phyloP scores from a whole-genome alignment of 2,797 vertebrate species.

The Microctenopoma stevenorrisi region DNA sequence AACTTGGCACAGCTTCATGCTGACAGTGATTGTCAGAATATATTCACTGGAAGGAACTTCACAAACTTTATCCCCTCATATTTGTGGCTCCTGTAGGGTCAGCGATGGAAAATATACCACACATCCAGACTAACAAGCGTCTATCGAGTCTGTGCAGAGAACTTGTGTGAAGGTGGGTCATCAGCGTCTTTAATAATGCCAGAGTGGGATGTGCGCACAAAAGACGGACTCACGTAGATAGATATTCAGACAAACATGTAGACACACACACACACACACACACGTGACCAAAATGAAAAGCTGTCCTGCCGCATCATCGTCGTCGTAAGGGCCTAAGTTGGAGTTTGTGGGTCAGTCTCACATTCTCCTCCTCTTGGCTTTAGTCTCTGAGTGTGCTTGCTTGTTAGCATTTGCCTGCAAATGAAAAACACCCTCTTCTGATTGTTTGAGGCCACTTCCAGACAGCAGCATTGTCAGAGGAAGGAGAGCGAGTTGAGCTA shows the following conservation, averaged over 20 bases:
- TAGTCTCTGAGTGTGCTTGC: slow-evolving; percentile 15
- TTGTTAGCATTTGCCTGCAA: slow-evolving; percentile 41
- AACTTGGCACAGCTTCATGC: slow-evolving; percentile 43
- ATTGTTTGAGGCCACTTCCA: slow-evolving; percentile 19
- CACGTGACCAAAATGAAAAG: slow-evolving; percentile 56
- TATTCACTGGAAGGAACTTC: slow-evolving; percentile 26
- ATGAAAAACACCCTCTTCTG: slow-evolving; percentile 35
- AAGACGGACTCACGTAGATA: slow-evolving; percentile 37
- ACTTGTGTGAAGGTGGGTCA: slow-evolving; percentile 71
- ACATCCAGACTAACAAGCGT: slow-evolving; percentile 63
- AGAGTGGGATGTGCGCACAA: slow-evolving; percentile 55
- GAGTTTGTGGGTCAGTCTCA: slow-evolving; percentile 53
- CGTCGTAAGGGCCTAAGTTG: slow-evolving; percentile 31
- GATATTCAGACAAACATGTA: slow-evolving; percentile 50
- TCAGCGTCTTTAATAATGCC: slow-evolving; percentile 61
- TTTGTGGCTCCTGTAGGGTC: slow-evolving; percentile 46
- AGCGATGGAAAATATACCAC: slow-evolving; percentile 42
- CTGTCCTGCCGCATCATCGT: slow-evolving; percentile 56
- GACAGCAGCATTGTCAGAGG: not conserved
- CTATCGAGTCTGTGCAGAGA: slow-evolving; percentile 58
- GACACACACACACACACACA: slow-evolving; percentile 22
- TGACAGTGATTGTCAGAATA: slow-evolving; percentile 44
- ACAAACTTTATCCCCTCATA: slow-evolving; percentile 33
- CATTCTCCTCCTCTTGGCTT: slow-evolving; percentile 35
- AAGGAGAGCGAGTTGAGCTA: slow-evolving; percentile 13